phyloP scores from a whole-genome alignment of 2,797 vertebrate species.

The Masticophis lateralis region DNA sequence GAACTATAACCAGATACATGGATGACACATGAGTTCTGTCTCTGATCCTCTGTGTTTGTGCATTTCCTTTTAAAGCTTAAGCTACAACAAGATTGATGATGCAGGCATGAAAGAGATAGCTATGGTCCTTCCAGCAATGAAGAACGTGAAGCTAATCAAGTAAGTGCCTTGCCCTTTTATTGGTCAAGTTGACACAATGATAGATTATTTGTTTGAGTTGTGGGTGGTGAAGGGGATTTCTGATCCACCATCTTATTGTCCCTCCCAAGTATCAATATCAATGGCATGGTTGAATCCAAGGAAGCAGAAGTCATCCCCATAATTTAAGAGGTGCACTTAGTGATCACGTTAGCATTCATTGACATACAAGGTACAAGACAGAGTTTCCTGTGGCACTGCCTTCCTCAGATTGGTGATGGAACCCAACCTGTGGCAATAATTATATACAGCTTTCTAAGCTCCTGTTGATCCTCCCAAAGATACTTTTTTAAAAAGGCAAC shows the following conservation, averaged over 20 bases:
- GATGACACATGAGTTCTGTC: background rate
- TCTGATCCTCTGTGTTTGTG: slow-evolving; percentile 14
- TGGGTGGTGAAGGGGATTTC: background rate
- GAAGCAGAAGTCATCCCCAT: background rate
- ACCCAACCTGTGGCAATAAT: background rate
- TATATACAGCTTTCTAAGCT: background rate
- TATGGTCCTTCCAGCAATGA: slow-evolving; percentile 70
- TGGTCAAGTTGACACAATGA: too few species aligned
- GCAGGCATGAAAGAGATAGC: slow-evolving; percentile 71
- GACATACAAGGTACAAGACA: background rate
- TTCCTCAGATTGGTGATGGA: background rate
- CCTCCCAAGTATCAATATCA: background rate
- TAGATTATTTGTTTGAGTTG: background rate
- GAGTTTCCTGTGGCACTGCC: background rate
- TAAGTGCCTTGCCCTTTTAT: slow-evolving; percentile 54
- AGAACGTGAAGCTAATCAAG: slow-evolving; percentile 77
- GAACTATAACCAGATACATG: background rate
- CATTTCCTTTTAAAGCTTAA: slow-evolving; percentile 73
- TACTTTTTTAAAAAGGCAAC: too few species aligned
- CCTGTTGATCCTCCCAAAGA: background rate
- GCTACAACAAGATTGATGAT: slow-evolving; percentile 75
- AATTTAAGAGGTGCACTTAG: background rate
- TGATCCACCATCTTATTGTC: background rate
- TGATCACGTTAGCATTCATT: background rate
- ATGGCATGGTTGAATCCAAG: background rate